Base-by-base conservation (phyloP, 2,113 vertebrate genomes). In the Cololabis saira region DNA sequence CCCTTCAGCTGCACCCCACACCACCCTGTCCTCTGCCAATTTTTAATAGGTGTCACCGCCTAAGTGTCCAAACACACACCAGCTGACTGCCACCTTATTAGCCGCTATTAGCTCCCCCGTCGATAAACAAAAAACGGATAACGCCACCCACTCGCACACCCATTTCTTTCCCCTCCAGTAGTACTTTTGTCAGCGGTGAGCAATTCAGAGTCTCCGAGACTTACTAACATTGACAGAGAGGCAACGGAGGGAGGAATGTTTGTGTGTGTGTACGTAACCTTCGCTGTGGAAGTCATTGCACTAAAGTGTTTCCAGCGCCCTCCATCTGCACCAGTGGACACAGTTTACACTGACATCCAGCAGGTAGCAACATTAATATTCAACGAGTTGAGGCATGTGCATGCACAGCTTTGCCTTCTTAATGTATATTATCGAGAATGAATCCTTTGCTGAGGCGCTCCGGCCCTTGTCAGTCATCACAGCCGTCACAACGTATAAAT, bases 71-170 rank as follows among this genome's bases (percentile, higher is more conserved):
- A 50, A 48, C 40, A 63, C 67, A 67, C 52, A 33, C 47, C 47
- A 24, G 49, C 37, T 60, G 45, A 64, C 56, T 53, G 56, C 57
- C 44, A 18, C 57, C 53, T 85, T 63, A 79, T 86, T 82, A 86
- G 59, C 65, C 30, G 40, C 18, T 47, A 73, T 84, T 71, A 71
- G 52, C 59, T 45, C 11, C 19, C 10, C 49, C 80, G 66, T 72
- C 65, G 42, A 40, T 57, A 77, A 75, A 58, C 56, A 74, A 43
- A 61, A 65, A 67, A 53, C 21, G 49, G 43, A 51, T 49, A 61
- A 45, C 47, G 71, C 50, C 52, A 53, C 27, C 15, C 24, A 37
- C 33, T 37, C 33, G 10, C 33, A 7, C 6, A 37, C 33, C 30
- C 47, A 0, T 13, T 8, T 3, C 12, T 17, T 33, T 27, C 10